A percentile compares a stretch with the other conserved stretches of the same genome.
These are phyloP conservation scores for Acleris sparsana DNA, from an alignment of 2,888 invertebrate species.

Conservation along the genomic window DNA sequence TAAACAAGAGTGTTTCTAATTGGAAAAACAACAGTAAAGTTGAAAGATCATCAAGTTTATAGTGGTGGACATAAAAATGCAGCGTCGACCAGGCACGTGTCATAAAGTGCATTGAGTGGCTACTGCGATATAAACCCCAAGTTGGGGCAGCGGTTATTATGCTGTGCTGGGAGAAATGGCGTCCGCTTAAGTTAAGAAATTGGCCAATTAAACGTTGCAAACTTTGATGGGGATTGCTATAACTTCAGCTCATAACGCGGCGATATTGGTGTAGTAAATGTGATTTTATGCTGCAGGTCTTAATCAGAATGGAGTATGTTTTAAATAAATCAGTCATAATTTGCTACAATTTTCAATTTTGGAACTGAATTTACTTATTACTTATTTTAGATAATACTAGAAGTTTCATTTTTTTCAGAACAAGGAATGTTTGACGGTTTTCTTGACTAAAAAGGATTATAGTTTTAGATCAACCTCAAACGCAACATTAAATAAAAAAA, in stretches of 20 bases:
- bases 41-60: constrained; percentile 56
- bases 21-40: constrained; percentile 51
- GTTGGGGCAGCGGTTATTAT: constrained; percentile 27
- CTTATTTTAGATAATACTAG: too few species aligned
- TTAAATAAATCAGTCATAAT: neutral
- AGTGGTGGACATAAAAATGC: constrained; percentile 48
- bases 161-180: constrained; percentile 26
- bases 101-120: constrained; percentile 42
- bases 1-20: constrained; percentile 50
- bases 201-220: constrained; percentile 31
- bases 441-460: too few species aligned
- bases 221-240: constrained; percentile 30
- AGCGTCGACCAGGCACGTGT: constrained; percentile 40
- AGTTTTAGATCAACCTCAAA: too few species aligned
- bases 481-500: too few species aligned
- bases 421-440: too few species aligned
- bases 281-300: constrained; percentile 1
- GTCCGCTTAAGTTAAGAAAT: constrained; percentile 30
- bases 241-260: constrained; percentile 10
- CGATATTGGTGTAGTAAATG: constrained; percentile 21
- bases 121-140: constrained; percentile 30
- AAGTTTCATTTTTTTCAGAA: too few species aligned
- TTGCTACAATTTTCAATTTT: too few species aligned
- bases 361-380: too few species aligned
- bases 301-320: constrained; percentile 2